Evolutionary conservation across 2,888 invertebrate species (phyloP), one percentile per base, ranked within the genome.

Genomic region (Rhamphomyia laevipes): DNA sequence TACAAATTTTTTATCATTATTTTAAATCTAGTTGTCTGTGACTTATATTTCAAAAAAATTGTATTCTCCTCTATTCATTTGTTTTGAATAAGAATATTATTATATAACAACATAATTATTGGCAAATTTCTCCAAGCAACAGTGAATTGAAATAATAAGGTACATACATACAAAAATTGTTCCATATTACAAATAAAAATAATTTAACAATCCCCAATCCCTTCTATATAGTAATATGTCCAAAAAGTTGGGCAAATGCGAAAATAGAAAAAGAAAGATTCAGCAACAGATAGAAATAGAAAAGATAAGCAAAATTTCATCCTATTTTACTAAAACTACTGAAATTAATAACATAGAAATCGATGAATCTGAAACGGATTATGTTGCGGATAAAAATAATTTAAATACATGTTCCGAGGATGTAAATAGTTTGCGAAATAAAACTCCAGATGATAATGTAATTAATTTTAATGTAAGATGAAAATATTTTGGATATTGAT

Each of bases 401-500:
- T 41, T 21, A 41, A 41, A 18, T 21, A 13, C 41, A 41, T 21
- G 41, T 21, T 41, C 21, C 21, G 41, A 21, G 21, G 21, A 41
- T 41, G 21, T 41, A 13, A 41, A 35, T 35, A 35, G 35, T 35
- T 35, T 35, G 35, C 35, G n/a, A 35, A 41, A 40, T 40, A 11
- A 12, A 21, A n/a, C 21, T 40, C 21, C 40, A 21, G 40, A 40
- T 40, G 40, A 40, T 17, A 40, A 40, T 40, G 21, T 21, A 40
- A 40, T 18, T 38, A 17, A n/a, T n/a, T n/a, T n/a, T n/a, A 16
- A 41, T 21, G 21, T 5, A 41, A 41, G 13, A 21, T 41, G 41
- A 41, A 41, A 21, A 41, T 41, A 21, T 21, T 41, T 41, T 41
- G 41, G 41, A 21, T 41, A 21, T n/a, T 41, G 41, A 41, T 41